These are phyloP conservation scores for Rhea americana DNA, from an alignment of 2,113 vertebrate genomes.

Conservation along the genomic window DNA sequence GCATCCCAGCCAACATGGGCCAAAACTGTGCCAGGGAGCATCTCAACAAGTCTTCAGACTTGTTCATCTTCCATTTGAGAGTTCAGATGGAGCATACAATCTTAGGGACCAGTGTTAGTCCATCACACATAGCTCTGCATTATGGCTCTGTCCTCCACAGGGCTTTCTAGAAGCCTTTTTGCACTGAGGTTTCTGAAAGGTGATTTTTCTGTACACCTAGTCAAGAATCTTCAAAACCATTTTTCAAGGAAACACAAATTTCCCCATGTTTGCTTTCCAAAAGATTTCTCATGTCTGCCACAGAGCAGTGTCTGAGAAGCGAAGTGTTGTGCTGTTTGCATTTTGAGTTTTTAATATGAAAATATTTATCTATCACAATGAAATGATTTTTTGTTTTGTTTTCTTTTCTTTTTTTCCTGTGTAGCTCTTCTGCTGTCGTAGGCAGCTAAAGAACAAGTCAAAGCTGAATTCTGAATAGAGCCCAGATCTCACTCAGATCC, in stretches of 20 bases:
- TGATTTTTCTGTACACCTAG: not conserved
- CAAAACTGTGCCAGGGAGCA: not conserved
- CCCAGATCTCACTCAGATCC: not conserved
- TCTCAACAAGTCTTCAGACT: not conserved
- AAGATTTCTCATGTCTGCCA: not conserved
- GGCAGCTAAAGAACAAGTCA: not conserved
- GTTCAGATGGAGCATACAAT: not conserved
- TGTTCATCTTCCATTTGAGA: not conserved
- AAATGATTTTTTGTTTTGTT: not conserved
- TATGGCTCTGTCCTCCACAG: accelerated
- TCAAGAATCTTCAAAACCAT: not conserved
- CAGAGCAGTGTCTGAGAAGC: not conserved
- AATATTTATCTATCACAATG: not conserved
- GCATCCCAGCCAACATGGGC: not conserved
- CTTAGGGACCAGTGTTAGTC: accelerated
- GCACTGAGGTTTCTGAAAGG: not conserved
- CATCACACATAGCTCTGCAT: not conserved
- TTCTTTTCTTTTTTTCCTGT: not conserved
- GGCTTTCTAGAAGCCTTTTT: not conserved
- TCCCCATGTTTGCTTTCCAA: not conserved
- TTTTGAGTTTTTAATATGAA: not conserved
- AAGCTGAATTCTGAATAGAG: not conserved
- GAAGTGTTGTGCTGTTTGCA: not conserved
- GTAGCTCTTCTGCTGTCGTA: not conserved
- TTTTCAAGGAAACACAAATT: not conserved